Conservation (phyloP, 2,113 vertebrate species). For the mouse (Mus musculus) region GRCm39 chr13:44633501-44634000, state of each 20-base stretch:
- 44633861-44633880: not conserved
- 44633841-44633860: not conserved
- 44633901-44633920: not conserved
- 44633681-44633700: not conserved
- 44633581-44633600: not conserved
- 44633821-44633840: conserved; percentile 4
- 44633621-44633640: not conserved
- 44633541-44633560: not conserved
- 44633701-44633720: not conserved
- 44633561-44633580: not conserved
- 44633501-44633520: not conserved
- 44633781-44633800: not conserved
- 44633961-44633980: not conserved
- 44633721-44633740: not conserved
- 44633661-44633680: not conserved
- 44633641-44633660: not conserved
- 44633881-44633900: not conserved
- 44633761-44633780: not conserved
- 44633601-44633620: not conserved
- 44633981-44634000: not conserved
- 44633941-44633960: not conserved
- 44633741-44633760: conserved; percentile 18
- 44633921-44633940: not conserved
- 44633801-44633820: not conserved
- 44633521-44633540: not conserved